These are phyloP conservation scores for Odontesthes bonariensis DNA, from an alignment of 2,113 vertebrate genomes.

Conservation along the genomic window DNA sequence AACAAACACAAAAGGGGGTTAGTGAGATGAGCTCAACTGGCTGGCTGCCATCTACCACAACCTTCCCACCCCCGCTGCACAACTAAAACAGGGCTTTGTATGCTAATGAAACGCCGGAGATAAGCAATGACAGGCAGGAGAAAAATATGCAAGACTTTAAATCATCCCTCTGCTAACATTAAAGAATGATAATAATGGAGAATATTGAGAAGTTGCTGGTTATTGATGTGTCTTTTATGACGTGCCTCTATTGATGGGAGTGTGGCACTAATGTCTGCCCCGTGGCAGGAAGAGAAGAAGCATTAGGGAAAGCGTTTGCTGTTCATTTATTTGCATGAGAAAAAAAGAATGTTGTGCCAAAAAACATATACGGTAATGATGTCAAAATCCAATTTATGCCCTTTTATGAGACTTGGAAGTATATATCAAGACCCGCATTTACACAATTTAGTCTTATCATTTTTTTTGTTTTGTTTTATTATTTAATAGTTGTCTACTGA, in stretches of 20 bases:
- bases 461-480: slow-evolving; percentile 22
- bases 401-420: slow-evolving; percentile 59
- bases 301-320: slow-evolving; percentile 61
- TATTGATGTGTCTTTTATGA: slow-evolving; percentile 85
- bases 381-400: slow-evolving; percentile 71
- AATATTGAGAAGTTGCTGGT: slow-evolving; percentile 67
- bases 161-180: slow-evolving; percentile 74
- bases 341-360: slow-evolving; percentile 48
- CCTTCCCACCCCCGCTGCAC: slow-evolving; percentile 16
- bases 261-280: slow-evolving; percentile 81
- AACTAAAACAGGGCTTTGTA: slow-evolving; percentile 71
- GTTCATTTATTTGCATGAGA: slow-evolving; percentile 77
- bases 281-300: slow-evolving; percentile 65
- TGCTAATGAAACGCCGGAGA: slow-evolving; percentile 78
- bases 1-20: slow-evolving; percentile 64
- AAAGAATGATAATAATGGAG: slow-evolving; percentile 81
- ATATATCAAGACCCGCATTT: slow-evolving; percentile 59
- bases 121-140: slow-evolving; percentile 63
- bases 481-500: slow-evolving; percentile 31
- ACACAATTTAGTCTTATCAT: slow-evolving; percentile 51
- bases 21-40: slow-evolving; percentile 65
- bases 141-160: slow-evolving; percentile 68
- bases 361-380: slow-evolving; percentile 65
- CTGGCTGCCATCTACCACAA: slow-evolving; percentile 55
- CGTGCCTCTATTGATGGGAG: slow-evolving; percentile 69